These are phyloP conservation scores for Eidolon dupreanum DNA, from an alignment of 2,797 vertebrate genomes.

Conservation along the genomic window DNA sequence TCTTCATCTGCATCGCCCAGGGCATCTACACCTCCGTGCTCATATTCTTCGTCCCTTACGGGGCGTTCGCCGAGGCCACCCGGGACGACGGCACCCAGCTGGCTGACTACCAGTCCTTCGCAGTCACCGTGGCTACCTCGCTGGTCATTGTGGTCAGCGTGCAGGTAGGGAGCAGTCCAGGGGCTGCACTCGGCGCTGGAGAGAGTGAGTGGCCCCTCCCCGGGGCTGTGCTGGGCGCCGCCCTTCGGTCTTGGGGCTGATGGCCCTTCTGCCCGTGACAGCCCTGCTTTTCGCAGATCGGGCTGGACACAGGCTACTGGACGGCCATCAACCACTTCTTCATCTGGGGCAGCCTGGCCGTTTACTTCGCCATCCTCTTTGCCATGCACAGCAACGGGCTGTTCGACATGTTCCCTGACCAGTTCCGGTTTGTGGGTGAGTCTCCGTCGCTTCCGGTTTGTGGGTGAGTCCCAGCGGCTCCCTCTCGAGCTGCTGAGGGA, in stretches of 20 bases:
- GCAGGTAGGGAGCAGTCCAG: constrained; percentile 86
- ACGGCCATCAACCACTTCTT: constrained; percentile 97
- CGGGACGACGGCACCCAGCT: constrained; percentile 91
- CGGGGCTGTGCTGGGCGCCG: not conserved
- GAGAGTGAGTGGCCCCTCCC: not conserved
- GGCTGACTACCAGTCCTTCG: constrained; percentile 96
- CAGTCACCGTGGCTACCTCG: constrained; percentile 94
- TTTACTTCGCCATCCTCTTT: constrained; percentile 94
- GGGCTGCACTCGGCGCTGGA: not conserved
- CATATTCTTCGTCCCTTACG: constrained; percentile 95
- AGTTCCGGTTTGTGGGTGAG: constrained; percentile 96
- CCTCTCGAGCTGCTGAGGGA: not conserved
- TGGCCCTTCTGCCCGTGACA: not conserved
- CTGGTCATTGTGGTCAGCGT: constrained; percentile 96
- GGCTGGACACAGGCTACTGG: constrained; percentile 96
- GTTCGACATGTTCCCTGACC: constrained; percentile 94
- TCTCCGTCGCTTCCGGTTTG: constrained; percentile 89
- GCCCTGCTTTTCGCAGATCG: constrained; percentile 86
- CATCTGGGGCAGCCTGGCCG: constrained; percentile 95
- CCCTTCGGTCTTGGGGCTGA: not conserved
- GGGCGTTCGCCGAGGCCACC: constrained; percentile 89
- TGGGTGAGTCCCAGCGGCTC: constrained; percentile 88
- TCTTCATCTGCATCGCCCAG: constrained; percentile 97
- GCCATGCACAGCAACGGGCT: constrained; percentile 94
- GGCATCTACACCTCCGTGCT: constrained; percentile 96